Conservation (phyloP, 23 tunicate species). For the Clavelina lepadiformis region DNA sequence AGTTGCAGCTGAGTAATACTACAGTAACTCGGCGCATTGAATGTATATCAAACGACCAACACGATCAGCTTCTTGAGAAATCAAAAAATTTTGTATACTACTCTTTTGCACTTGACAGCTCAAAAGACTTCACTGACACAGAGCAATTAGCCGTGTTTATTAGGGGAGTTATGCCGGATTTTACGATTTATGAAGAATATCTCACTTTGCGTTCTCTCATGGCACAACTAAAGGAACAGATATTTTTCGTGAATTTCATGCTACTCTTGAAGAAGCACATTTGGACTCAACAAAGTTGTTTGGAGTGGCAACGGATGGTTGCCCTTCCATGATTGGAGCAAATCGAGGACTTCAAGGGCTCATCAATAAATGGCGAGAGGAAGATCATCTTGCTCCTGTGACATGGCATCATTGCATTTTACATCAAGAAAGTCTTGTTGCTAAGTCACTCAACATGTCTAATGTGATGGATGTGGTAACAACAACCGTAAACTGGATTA, state of each 20-base stretch:
- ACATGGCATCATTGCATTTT: constrained; percentile 60
- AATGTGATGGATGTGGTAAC: constrained; percentile 45
- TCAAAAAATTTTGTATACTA: constrained; percentile 22
- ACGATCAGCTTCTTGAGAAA: constrained; percentile 28
- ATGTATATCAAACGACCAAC: constrained; percentile 43
- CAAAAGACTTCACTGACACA: constrained; percentile 44
- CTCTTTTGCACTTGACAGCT: constrained; percentile 41
- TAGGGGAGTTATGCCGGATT: constrained; percentile 40
- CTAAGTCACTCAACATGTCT: constrained; percentile 37
- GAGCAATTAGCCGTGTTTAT: constrained; percentile 37
- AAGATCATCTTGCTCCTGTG: constrained; percentile 41
- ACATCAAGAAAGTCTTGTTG: constrained; percentile 57
- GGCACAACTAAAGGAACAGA: constrained; percentile 35
- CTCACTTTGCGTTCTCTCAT: constrained; percentile 32
- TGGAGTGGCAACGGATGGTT: constrained; percentile 59
- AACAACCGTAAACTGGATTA: constrained; percentile 50
- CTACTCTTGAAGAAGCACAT: constrained; percentile 27
- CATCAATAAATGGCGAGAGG: constrained; percentile 60
- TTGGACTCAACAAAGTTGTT: constrained; percentile 29
- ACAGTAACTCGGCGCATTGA: constrained; percentile 24
- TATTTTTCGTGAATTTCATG: constrained; percentile 40
- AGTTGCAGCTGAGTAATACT: constrained; percentile 39
- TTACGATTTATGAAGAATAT: constrained; percentile 48
- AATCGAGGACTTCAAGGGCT: constrained; percentile 49
- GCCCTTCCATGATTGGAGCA: constrained; percentile 50